Evolutionary conservation across 2,797 vertebrate species (phyloP), one percentile per base, ranked within the genome.

Genomic region (Myotis pilosus): DNA sequence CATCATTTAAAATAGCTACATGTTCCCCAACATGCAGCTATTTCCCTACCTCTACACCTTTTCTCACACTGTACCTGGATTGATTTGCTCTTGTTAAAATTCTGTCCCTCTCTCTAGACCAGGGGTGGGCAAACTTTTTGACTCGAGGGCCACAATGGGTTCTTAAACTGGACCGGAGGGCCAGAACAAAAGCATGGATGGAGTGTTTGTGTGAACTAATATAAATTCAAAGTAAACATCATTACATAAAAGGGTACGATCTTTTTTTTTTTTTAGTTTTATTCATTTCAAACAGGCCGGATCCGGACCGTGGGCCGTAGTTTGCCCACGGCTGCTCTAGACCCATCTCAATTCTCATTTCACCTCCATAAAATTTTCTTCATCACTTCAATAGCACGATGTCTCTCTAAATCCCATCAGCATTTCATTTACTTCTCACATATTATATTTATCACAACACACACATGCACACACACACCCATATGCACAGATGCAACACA

Each of bases 321-420:
- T 38, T 38, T 38, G 38, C 38, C 38, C 38, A 38, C 38, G 5
- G 5, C 38, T 38, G 38, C 47, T 62, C n/a, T 92, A 74, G 44
- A 93, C 51, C 62, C 79, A 74, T 33, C 44, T 95, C 86, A 44
- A 47, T 16, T 49, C 79, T 93, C 78, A 4, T 92, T 69, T 89
- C 88, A 86, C 41, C 53, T 33, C 28, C 74, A 53, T 9, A 53
- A 87, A 68, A 28, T 80, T n/a, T 41, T 25, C 41, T 51, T 79
- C 68, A 17, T 55, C 62, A 19, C 19, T 2, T 25, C 41, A 22
- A 23, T 0, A 57, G 68, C 28, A 55, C 5, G 19, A 8, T 33
- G 36, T 41, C 7, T 28, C 17, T 7, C 38, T 68, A 33, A 87
- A 68, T 30, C 22, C 33, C n/a, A 22, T 20, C 33, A 90, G 6